These are phyloP conservation scores for Oscheius onirici DNA, from an alignment of 2,888 invertebrate species.

Conservation along the genomic window DNA sequence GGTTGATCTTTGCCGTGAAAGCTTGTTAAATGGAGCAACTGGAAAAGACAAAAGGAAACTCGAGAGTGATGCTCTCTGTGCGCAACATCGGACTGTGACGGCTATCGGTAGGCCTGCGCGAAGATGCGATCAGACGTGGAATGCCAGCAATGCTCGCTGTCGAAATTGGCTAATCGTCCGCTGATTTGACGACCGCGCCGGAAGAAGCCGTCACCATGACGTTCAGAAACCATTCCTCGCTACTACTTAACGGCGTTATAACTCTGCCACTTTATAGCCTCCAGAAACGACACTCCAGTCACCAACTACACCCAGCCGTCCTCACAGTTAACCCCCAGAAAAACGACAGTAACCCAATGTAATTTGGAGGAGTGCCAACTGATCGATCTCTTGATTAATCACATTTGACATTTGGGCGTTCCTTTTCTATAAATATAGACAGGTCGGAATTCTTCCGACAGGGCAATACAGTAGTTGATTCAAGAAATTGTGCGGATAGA, in stretches of 20 bases:
- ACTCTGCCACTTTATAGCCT: constrained; percentile 12
- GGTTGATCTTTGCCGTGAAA: too few relatives aligned
- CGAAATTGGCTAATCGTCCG: constrained; percentile 31
- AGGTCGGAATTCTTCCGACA: neutral
- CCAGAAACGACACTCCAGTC: neutral
- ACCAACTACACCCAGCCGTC: neutral
- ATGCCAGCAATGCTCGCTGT: constrained; percentile 31
- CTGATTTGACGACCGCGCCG: constrained; percentile 28
- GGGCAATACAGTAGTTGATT: neutral
- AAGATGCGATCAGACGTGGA: constrained; percentile 29
- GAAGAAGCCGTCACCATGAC: constrained; percentile 23
- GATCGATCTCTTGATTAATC: neutral
- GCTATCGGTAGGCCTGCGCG: neutral
- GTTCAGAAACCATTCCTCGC: constrained; percentile 18
- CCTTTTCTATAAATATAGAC: constrained; percentile 3
- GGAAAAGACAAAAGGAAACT: neutral
- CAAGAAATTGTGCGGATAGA: neutral
- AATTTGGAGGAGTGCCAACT: neutral
- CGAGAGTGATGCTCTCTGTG: neutral
- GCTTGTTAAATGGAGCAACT: too few relatives aligned
- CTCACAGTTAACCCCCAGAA: neutral
- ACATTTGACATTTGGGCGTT: constrained; percentile 17
- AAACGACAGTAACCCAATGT: neutral
- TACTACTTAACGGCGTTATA: constrained; percentile 17
- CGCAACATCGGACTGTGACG: neutral